phyloP scores from a whole-genome alignment of 2,888 invertebrate genomes.

The Limnephilus marmoratus region DNA sequence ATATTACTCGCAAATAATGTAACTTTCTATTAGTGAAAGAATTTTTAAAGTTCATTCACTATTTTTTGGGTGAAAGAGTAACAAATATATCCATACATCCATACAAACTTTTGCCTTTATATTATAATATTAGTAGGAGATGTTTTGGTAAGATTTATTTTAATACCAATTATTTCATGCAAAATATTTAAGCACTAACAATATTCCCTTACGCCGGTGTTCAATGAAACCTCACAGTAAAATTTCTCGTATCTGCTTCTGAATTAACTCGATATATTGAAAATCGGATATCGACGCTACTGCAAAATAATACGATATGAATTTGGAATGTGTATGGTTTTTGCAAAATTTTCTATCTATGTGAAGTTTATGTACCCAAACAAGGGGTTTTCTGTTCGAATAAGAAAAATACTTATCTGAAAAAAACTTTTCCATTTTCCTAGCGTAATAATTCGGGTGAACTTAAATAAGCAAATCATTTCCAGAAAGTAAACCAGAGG shows the following conservation, averaged over 20 bases:
- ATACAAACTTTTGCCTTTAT: no score
- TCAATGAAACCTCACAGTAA: no score
- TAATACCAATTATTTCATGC: no score
- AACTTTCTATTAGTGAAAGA: no score
- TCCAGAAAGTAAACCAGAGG: slow-evolving; percentile 2
- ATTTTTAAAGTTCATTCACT: no score
- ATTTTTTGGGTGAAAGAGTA: no score
- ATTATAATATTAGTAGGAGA: no score
- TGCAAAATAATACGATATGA: not conserved
- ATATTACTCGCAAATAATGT: no score
- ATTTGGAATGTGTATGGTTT: not conserved
- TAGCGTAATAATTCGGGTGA: not conserved
- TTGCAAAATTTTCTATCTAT: not conserved
- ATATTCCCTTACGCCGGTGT: no score
- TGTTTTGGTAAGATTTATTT: no score
- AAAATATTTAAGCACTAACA: no score
- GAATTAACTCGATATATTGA: not conserved
- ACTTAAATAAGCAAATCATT: not conserved
- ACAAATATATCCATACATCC: no score
- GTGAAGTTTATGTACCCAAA: not conserved
- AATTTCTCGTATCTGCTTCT: not conserved
- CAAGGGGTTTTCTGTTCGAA: not conserved
- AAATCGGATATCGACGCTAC: not conserved
- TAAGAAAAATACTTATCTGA: not conserved
- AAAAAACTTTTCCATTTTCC: not conserved